A percentile compares a stretch with the other conserved stretches of the same genome.
These are phyloP conservation scores for Myotis lucifugus DNA, from an alignment of 2,113 vertebrate genomes.

Conservation along the genomic window DNA sequence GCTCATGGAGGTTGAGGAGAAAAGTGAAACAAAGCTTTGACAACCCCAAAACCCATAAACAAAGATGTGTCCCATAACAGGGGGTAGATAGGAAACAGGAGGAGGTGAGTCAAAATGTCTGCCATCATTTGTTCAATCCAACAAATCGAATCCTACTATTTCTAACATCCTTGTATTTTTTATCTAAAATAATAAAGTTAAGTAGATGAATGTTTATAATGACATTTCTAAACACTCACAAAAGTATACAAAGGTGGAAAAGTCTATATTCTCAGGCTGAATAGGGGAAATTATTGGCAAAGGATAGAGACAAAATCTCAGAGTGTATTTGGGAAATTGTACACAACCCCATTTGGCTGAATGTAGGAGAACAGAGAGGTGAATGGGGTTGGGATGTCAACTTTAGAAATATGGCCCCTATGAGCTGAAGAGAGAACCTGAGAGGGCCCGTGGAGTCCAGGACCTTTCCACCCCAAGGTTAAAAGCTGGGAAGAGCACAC, in stretches of 20 bases:
- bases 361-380: background rate
- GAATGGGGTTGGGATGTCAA: background rate
- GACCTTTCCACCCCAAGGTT: background rate
- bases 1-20: background rate
- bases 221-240: background rate
- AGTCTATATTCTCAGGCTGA: background rate
- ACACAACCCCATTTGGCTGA: constrained; percentile 11
- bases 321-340: background rate
- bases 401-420: background rate
- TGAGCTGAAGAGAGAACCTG: background rate
- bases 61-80: background rate
- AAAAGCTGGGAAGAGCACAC: background rate
- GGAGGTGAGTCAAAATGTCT: background rate
- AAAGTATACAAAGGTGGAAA: background rate
- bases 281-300: background rate
- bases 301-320: constrained; percentile 12
- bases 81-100: background rate
- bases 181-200: background rate
- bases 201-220: background rate
- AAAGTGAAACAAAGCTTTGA: background rate
- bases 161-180: background rate
- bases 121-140: background rate
- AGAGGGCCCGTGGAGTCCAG: background rate
- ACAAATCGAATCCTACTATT: background rate
- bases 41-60: background rate